These are phyloP conservation scores for Drosophila seguyi DNA, from an alignment of 1,140 invertebrate genomes.

Conservation along the genomic window DNA sequence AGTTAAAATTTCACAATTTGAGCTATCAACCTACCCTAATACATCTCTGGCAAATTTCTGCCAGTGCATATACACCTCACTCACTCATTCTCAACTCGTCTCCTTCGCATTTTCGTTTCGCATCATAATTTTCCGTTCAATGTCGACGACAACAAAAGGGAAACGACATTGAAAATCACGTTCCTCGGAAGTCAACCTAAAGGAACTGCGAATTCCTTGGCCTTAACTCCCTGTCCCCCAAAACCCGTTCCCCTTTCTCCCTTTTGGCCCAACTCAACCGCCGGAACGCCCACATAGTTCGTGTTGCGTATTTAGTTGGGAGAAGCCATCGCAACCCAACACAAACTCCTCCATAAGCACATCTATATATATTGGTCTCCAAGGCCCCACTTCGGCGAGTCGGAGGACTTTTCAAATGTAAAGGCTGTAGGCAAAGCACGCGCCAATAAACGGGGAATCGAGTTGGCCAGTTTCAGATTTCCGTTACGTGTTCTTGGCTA, in stretches of 20 bases:
- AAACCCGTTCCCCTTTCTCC: not conserved
- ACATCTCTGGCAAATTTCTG: not conserved
- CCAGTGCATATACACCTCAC: slow-evolving; percentile 27
- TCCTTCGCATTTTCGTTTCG: slow-evolving; percentile 76
- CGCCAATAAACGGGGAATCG: slow-evolving; percentile 37
- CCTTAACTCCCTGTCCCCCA: not conserved
- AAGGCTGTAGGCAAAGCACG: slow-evolving; percentile 65
- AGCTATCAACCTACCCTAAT: not conserved
- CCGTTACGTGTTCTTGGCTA: slow-evolving; percentile 46
- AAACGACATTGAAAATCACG: slow-evolving; percentile 72
- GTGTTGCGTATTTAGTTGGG: slow-evolving; percentile 45
- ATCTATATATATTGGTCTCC: slow-evolving; percentile 24
- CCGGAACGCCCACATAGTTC: slow-evolving; percentile 65
- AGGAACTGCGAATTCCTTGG: slow-evolving; percentile 52
- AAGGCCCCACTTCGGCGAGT: slow-evolving; percentile 16
- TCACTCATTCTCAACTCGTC: slow-evolving; percentile 66
- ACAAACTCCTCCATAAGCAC: slow-evolving; percentile 12
- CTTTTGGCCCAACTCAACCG: slow-evolving; percentile 44
- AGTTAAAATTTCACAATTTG: not conserved
- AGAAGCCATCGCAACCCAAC: not conserved
- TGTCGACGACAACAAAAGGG: slow-evolving; percentile 47
- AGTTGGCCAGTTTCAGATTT: slow-evolving; percentile 30
- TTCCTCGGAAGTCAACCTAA: slow-evolving; percentile 40
- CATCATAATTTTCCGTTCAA: slow-evolving; percentile 75
- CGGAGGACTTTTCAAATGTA: slow-evolving; percentile 55